These are phyloP conservation scores for Sporophila hypoxantha DNA, from an alignment of 2,113 vertebrate genomes.

Conservation along the genomic window DNA sequence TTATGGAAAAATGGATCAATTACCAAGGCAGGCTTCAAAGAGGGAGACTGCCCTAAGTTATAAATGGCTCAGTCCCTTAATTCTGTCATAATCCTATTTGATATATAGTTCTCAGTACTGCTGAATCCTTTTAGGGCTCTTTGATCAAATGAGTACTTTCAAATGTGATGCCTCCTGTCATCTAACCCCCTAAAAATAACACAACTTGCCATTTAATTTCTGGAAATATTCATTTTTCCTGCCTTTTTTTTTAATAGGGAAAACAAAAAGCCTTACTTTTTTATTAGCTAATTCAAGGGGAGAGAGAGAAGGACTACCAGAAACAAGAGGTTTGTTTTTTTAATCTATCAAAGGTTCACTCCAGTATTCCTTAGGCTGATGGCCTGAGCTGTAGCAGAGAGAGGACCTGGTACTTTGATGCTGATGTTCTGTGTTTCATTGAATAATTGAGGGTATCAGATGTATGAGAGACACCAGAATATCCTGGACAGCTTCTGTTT, in stretches of 20 bases:
- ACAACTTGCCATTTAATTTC: conserved; percentile 57
- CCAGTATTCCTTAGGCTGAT: not conserved
- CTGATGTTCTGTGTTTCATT: not conserved
- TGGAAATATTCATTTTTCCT: conserved; percentile 27
- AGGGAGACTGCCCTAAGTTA: conserved; percentile 65
- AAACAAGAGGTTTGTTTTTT: not conserved
- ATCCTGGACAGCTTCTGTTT: not conserved
- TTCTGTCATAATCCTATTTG: conserved; percentile 74
- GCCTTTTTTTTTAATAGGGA: not conserved
- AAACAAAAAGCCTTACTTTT: conserved; percentile 9
- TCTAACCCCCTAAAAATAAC: conserved; percentile 63
- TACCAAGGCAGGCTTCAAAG: conserved; percentile 72
- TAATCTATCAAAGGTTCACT: not conserved
- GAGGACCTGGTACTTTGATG: not conserved
- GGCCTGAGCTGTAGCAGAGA: not conserved
- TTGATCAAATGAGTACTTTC: conserved; percentile 73
- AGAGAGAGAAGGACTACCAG: not conserved
- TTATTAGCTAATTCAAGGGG: not conserved
- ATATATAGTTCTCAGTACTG: conserved; percentile 64
- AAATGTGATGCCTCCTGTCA: conserved; percentile 63
- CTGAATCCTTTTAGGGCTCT: conserved; percentile 71
- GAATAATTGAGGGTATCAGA: not conserved
- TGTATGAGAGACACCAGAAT: not conserved
- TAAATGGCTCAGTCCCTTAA: conserved; percentile 72
- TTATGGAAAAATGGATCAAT: conserved; percentile 69